A percentile compares a stretch with the other conserved stretches of the same genome.
Conservation (phyloP, 2,888 invertebrate species). For the Allolobophora icterica region DNA sequence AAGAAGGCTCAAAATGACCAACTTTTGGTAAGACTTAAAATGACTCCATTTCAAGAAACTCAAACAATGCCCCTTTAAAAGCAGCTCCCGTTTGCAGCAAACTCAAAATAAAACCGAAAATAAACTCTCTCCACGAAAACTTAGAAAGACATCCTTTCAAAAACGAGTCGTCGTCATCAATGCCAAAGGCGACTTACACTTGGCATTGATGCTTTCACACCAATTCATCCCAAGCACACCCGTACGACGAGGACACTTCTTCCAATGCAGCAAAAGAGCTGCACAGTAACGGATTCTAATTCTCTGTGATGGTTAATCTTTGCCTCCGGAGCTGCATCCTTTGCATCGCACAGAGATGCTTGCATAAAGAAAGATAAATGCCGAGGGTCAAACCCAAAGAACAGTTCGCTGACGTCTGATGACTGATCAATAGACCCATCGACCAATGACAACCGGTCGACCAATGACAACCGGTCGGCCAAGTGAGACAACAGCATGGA, state of each 20-base stretch:
- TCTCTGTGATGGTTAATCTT: slow-evolving; percentile 3
- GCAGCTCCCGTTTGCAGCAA: too few species aligned
- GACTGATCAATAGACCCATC: slow-evolving; percentile 11
- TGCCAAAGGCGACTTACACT: background rate
- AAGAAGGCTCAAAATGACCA: too few species aligned
- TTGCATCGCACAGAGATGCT: background rate
- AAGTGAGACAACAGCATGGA: background rate
- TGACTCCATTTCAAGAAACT: too few species aligned
- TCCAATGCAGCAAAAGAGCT: background rate
- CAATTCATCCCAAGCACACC: background rate
- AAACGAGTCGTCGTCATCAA: background rate
- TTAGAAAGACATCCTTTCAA: background rate
- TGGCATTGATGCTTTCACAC: slow-evolving; percentile 5
- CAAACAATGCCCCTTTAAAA: too few species aligned
- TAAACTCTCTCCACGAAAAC: background rate
- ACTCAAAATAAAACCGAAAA: background rate
- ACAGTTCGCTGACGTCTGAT: slow-evolving; percentile 11
- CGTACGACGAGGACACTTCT: background rate
- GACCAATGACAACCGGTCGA: background rate
- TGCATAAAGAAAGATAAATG: slow-evolving; percentile 11
- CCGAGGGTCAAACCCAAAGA: background rate
- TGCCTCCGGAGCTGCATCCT: background rate
- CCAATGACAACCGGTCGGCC: background rate
- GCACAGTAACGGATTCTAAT: slow-evolving; percentile 6
- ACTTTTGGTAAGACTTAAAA: too few species aligned